These are phyloP conservation scores for Malaclemys terrapin DNA, from an alignment of 2,113 vertebrate species.

Conservation along the genomic window DNA sequence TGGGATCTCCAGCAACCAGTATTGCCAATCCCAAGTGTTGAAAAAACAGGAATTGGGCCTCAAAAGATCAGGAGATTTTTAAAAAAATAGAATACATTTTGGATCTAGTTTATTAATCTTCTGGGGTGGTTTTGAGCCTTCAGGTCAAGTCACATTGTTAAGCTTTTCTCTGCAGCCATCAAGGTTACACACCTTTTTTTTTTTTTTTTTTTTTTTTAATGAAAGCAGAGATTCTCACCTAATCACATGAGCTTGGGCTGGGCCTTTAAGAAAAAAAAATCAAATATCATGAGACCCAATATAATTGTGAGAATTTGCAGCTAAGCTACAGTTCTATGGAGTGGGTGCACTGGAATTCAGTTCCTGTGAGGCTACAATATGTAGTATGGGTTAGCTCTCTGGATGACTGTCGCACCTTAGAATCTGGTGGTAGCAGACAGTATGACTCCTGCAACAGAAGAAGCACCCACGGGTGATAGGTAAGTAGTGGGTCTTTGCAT, in stretches of 20 bases:
- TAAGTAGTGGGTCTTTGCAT: no score
- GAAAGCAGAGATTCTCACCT: not conserved
- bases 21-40: not conserved
- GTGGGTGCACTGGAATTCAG: not conserved
- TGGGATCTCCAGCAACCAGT: not conserved
- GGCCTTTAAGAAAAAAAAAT: not conserved
- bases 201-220: not conserved
- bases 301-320: not conserved
- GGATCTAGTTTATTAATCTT: not conserved
- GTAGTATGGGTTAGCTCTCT: no score
- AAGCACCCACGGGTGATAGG: no score
- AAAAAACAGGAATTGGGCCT: not conserved
- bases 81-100: no score
- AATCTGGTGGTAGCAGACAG: no score
- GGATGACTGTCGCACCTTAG: no score
- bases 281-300: not conserved
- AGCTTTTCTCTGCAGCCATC: not conserved
- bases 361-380: not conserved
- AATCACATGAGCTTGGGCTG: not conserved
- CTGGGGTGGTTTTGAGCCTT: not conserved
- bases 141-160: not conserved
- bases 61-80: no score
- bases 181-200: not conserved
- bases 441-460: no score
- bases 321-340: not conserved